Percentiles rank a stretch among this genome's conserved stretches.
Evolutionary conservation across 2,113 vertebrate species (phyloP).

Genomic region (Tor tambroides): DNA sequence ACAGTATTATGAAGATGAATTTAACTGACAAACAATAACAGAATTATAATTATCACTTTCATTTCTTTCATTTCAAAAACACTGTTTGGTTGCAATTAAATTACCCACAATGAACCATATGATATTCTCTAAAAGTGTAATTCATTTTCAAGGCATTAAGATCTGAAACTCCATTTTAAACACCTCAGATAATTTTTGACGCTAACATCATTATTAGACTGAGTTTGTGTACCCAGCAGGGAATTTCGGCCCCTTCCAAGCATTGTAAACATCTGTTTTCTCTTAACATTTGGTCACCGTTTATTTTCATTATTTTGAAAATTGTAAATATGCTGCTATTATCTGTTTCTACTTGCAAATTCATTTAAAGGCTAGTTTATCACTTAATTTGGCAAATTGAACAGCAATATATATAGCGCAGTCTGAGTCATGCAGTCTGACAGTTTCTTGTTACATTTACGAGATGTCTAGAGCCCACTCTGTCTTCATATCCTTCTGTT

Average conservation of each 20-base stretch:
- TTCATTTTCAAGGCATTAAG: background rate
- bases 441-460: conserved; percentile 18
- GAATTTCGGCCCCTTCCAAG: conserved; percentile 13
- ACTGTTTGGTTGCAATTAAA: background rate
- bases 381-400: conserved; percentile 11
- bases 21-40: background rate
- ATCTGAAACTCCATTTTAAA: conserved; percentile 11
- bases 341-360: conserved; percentile 25
- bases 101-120: background rate
- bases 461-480: conserved; percentile 17
- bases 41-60: too few species aligned
- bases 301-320: conserved; percentile 35
- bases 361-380: conserved; percentile 24
- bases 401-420: background rate
- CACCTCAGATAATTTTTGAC: conserved; percentile 12
- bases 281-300: conserved; percentile 31
- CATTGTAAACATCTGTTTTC: conserved; percentile 22
- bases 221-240: conserved; percentile 10
- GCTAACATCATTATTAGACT: conserved; percentile 33
- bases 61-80: background rate
- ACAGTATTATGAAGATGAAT: background rate
- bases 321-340: conserved; percentile 24
- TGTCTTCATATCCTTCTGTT: conserved; percentile 8
- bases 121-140: background rate
- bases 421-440: background rate